A percentile compares a stretch with the other conserved stretches of the same genome.
Conservation (phyloP, 2,888 invertebrate genomes). For the Noctua comes region DNA sequence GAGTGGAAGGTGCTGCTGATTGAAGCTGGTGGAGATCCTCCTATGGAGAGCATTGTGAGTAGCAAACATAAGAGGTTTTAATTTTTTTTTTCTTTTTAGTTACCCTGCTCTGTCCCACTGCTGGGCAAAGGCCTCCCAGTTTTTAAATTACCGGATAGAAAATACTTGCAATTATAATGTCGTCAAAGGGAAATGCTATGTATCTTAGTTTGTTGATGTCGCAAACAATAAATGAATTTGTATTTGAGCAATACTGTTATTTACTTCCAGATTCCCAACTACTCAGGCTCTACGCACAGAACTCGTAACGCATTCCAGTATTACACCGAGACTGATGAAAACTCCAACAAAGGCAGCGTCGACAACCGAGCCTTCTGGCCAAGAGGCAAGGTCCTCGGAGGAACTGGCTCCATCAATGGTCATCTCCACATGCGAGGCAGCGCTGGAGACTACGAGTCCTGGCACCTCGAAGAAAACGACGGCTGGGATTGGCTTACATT, state of each 20-base stretch:
- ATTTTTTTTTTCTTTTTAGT: no score
- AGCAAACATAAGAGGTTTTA: neutral
- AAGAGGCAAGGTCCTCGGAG: slow-evolving; percentile 83
- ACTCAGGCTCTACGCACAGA: slow-evolving; percentile 77
- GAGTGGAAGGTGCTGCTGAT: slow-evolving; percentile 84
- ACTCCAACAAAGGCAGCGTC: slow-evolving; percentile 75
- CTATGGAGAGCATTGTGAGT: slow-evolving; percentile 83
- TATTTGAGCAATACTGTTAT: neutral
- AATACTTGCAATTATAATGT: neutral
- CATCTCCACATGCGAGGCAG: slow-evolving; percentile 84
- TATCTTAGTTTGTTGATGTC: neutral
- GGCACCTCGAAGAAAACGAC: slow-evolving; percentile 79
- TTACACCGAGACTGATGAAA: slow-evolving; percentile 81
- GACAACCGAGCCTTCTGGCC: slow-evolving; percentile 83
- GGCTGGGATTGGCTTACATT: slow-evolving; percentile 86
- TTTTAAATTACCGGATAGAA: neutral
- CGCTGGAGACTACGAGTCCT: slow-evolving; percentile 80
- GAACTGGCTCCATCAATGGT: slow-evolving; percentile 86
- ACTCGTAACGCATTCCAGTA: slow-evolving; percentile 80
- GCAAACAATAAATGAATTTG: neutral
- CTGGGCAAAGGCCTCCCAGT: neutral
- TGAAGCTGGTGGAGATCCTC: slow-evolving; percentile 85
- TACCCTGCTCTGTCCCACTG: no score
- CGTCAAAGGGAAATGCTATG: neutral
- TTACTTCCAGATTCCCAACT: slow-evolving; percentile 82